Conservation (phyloP, 2,113 vertebrate species). For the Dendrocopos noguchii region DNA sequence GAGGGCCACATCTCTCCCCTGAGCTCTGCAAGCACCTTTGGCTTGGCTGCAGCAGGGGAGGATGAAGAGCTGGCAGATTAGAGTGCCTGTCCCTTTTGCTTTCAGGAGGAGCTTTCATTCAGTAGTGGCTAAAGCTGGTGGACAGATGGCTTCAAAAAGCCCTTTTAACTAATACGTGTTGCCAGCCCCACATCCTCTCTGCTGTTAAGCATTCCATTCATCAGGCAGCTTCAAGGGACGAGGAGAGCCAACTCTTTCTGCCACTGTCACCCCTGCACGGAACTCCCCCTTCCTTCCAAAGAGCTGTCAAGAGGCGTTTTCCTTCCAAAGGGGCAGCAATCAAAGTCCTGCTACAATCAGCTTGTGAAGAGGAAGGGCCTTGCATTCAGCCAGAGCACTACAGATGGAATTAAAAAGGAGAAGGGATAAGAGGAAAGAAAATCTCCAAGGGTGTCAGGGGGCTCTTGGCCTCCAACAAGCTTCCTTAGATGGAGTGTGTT, state of each 20-base stretch:
- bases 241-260: constrained; percentile 60
- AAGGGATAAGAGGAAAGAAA: constrained; percentile 17
- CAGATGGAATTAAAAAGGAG: constrained; percentile 5
- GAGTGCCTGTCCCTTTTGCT: constrained; percentile 33
- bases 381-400: constrained; percentile 35
- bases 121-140: constrained; percentile 56
- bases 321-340: constrained; percentile 40
- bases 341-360: constrained; percentile 43
- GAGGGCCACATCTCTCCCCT: background rate
- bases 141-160: constrained; percentile 66
- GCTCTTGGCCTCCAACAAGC: constrained; percentile 2
- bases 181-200: constrained; percentile 63
- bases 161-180: constrained; percentile 63
- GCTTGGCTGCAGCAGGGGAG: background rate
- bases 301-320: constrained; percentile 67
- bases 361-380: constrained; percentile 37
- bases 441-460: background rate
- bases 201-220: constrained; percentile 67
- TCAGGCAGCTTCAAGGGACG: constrained; percentile 27
- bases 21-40: background rate
- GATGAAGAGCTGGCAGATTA: constrained; percentile 56
- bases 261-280: constrained; percentile 40
- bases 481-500: background rate
- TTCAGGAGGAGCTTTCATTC: constrained; percentile 51
- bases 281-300: constrained; percentile 58